phyloP scores from a whole-genome alignment of 2,888 invertebrate species.

The Bombylius major region DNA sequence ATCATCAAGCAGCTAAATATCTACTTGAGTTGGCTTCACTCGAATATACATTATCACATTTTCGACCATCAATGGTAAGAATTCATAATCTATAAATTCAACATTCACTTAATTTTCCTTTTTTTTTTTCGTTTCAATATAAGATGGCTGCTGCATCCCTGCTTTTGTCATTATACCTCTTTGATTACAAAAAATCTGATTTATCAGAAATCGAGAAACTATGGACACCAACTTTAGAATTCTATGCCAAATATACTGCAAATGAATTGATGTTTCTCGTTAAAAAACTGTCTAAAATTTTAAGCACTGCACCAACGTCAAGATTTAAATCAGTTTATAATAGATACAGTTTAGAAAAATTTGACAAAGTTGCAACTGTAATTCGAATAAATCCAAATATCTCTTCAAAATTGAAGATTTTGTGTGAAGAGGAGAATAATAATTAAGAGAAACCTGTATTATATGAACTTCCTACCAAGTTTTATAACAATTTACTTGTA shows the following conservation, averaged over 20 bases:
- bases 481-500: too few species aligned
- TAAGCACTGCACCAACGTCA: background rate
- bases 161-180: background rate
- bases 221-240: background rate
- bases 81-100: conserved; percentile 16
- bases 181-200: background rate
- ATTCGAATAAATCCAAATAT: too few species aligned
- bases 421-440: too few species aligned
- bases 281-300: background rate
- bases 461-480: too few species aligned
- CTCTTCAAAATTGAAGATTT: too few species aligned
- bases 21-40: background rate
- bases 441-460: too few species aligned
- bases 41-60: background rate
- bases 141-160: background rate
- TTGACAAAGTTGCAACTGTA: background rate
- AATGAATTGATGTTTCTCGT: background rate
- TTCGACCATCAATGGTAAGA: conserved; percentile 19
- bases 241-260: background rate
- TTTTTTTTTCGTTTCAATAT: background rate
- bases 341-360: background rate
- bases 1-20: background rate
- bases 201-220: background rate
- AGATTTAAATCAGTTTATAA: background rate
- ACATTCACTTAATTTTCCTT: background rate